These are phyloP conservation scores for Fragum whitleyi DNA, from an alignment of 2,888 invertebrate genomes.

Conservation along the genomic window DNA sequence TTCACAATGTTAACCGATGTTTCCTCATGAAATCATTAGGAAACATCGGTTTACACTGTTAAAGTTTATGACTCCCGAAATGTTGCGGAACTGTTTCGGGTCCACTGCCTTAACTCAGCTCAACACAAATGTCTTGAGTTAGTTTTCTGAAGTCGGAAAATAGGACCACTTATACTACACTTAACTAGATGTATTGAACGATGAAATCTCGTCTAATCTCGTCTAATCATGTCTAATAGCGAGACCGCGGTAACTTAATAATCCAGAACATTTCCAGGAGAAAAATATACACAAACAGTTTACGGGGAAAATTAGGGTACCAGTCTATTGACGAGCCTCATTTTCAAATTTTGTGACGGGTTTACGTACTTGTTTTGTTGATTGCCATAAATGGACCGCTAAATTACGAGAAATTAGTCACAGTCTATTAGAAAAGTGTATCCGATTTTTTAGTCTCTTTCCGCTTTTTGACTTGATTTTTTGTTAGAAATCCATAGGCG, in stretches of 20 bases:
- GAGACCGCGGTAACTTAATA: conserved; percentile 20
- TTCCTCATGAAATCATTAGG: too few relatives aligned
- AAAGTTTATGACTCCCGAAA: too few relatives aligned
- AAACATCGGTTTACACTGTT: too few relatives aligned
- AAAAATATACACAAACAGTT: conserved; percentile 30
- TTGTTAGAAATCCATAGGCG: not conserved
- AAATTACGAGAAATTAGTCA: not conserved
- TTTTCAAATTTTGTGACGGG: conserved; percentile 3
- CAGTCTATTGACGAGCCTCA: conserved; percentile 21
- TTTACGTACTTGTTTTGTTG: conserved; percentile 1
- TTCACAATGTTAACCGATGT: too few relatives aligned
- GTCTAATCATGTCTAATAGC: conserved; percentile 19
- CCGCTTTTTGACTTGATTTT: not conserved
- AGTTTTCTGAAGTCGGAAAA: not conserved
- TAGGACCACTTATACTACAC: not conserved
- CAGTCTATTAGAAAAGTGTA: not conserved
- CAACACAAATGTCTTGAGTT: not conserved
- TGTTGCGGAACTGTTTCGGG: too few relatives aligned
- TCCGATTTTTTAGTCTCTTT: not conserved
- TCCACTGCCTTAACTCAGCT: too few relatives aligned
- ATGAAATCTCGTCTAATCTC: conserved; percentile 21
- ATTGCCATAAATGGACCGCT: conserved; percentile 2
- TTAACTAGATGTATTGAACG: conserved; percentile 25
- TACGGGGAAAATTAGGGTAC: conserved; percentile 20
- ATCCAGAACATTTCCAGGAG: conserved; percentile 9